phyloP scores from a whole-genome alignment of 2,888 invertebrate genomes.

The Seladonia tumulorum region DNA sequence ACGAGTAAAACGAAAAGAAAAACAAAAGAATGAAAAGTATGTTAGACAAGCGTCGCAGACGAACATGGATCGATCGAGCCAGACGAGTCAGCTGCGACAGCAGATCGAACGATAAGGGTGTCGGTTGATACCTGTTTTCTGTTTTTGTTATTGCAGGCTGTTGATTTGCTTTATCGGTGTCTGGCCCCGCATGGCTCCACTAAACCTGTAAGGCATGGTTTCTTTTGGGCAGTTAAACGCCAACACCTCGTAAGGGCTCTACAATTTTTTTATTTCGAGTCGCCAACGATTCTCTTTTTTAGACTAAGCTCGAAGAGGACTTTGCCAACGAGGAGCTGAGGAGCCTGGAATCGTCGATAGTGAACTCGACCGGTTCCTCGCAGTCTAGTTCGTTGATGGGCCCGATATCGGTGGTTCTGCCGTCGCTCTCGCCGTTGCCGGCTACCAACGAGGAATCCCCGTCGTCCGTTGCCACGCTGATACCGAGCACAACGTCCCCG shows the following conservation, averaged over 20 bases:
- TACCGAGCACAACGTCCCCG: constrained; percentile 67
- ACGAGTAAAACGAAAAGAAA: neutral
- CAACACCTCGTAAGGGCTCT: constrained; percentile 59
- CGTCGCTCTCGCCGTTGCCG: constrained; percentile 79
- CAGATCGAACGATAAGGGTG: constrained; percentile 67
- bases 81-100: constrained; percentile 56
- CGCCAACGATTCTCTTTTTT: constrained; percentile 73
- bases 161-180: constrained; percentile 84
- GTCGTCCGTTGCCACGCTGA: constrained; percentile 70
- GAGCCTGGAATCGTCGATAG: constrained; percentile 74
- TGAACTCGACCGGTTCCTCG: constrained; percentile 54
- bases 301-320: constrained; percentile 83
- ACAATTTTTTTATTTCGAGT: constrained; percentile 66
- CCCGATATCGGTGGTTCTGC: constrained; percentile 80
- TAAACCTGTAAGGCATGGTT: constrained; percentile 84
- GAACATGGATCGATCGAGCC: constrained; percentile 66
- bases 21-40: constrained; percentile 11
- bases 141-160: constrained; percentile 84
- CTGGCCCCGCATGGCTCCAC: constrained; percentile 84
- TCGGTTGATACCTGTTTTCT: constrained; percentile 83
- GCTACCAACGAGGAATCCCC: constrained; percentile 64
- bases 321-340: constrained; percentile 80
- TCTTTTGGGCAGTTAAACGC: constrained; percentile 79
- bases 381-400: constrained; percentile 72
- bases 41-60: constrained; percentile 43